Base-by-base conservation (phyloP, 2,888 invertebrate genomes). In the Heterodera filipjevi region DNA sequence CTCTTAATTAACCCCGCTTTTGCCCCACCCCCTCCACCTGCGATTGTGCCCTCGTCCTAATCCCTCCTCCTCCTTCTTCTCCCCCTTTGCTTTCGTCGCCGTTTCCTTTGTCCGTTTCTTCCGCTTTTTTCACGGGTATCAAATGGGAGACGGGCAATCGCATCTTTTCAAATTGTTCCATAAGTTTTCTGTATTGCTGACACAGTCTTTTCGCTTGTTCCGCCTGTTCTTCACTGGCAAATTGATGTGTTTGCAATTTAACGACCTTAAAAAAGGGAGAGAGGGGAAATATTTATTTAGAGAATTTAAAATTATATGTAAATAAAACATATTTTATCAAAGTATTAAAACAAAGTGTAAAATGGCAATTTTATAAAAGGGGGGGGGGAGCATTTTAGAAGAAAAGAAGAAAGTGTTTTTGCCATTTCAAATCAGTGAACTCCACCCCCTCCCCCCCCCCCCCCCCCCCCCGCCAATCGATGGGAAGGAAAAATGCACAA, bases 221-320 rank as follows among this genome's bases (percentile, higher is more conserved):
- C 35, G 71, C 33, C 66, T 85, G 85, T n/a, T 79, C 64, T 74
- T 71, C 80, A 71, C 73, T 71, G 27, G 77, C 74, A 66, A 83
- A 85, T 22, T 71, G 53, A 68, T 82, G 78, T 19, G 35, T 72
- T 66, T 83, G 72, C 49, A 83, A 72, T 71, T 85, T 85, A 32
- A 53, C 59, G 32, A 75, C 75, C 75, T 75, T 10, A 75, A 75
- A 30, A 33, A 12, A 12, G 59, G 59, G n/a, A 2, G 27, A 2
- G n/a, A 12, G 39, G 39, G 39, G 39, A 12, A 2, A 10, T 6
- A 39, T 39, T 39, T 39, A 10, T 39, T 39, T 3, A 71, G 27
- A 27, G 10, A 8, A 27, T 71, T 68, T 39, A 68, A 76, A 46
- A 30, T 76, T 71, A 76, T n/a, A 77, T n/a, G 5, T 16, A 59